A percentile compares a stretch with the other conserved stretches of the same genome.
These are phyloP conservation scores for Acrocephalus scirpaceus DNA, from an alignment of 2,797 vertebrate species.

Conservation along the genomic window DNA sequence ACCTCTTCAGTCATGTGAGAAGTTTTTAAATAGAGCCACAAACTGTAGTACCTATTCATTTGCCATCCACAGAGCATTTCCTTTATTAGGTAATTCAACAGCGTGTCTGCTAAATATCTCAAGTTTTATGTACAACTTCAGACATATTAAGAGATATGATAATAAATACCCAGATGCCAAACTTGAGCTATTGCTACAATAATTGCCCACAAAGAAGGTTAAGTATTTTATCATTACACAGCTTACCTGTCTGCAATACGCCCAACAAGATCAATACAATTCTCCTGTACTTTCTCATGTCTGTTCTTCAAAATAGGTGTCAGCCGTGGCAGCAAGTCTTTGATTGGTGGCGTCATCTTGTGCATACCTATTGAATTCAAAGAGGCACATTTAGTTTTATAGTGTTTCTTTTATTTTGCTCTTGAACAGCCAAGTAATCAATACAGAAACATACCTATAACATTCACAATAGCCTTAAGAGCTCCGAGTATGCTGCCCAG, in stretches of 20 bases:
- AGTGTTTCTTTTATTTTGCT: background rate
- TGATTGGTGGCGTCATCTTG: slow-evolving; percentile 99
- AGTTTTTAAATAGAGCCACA: background rate
- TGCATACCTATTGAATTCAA: slow-evolving; percentile 88
- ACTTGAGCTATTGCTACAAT: background rate
- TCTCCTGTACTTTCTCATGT: slow-evolving; percentile 99
- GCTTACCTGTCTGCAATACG: slow-evolving; percentile 95
- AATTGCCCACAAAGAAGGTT: background rate
- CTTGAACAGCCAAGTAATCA: background rate
- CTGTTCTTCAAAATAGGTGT: slow-evolving; percentile 99
- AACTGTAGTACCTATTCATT: background rate
- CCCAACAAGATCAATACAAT: slow-evolving; percentile 98
- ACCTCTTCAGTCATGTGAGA: background rate
- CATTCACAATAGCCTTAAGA: slow-evolving; percentile 97
- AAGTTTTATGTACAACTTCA: background rate
- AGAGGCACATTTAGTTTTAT: background rate
- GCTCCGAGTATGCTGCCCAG: slow-evolving; percentile 98
- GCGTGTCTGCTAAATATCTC: background rate
- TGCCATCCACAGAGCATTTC: background rate
- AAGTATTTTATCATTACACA: background rate
- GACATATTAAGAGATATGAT: background rate
- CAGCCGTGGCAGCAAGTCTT: slow-evolving; percentile 94
- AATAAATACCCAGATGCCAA: background rate
- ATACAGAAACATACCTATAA: slow-evolving; percentile 86
- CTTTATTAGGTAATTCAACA: background rate